phyloP scores from a whole-genome alignment of 2,888 invertebrate species.

The Apotomis turbidana region DNA sequence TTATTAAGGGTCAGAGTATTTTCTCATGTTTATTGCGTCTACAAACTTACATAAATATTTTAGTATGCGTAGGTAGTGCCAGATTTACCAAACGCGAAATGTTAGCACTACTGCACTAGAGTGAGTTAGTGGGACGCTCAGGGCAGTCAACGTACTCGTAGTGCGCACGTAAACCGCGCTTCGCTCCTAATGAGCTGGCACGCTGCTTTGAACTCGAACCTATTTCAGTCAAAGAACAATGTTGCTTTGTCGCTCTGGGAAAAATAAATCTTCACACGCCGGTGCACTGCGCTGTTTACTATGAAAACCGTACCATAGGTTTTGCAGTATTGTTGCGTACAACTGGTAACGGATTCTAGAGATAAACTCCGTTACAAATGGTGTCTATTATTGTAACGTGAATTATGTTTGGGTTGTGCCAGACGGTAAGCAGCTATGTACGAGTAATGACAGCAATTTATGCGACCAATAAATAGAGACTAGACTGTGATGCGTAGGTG shows the following conservation, averaged over 20 bases:
- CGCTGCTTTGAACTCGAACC: constrained; percentile 69
- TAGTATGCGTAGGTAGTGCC: constrained; percentile 3
- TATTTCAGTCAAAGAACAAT: constrained; percentile 72
- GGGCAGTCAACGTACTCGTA: constrained; percentile 56
- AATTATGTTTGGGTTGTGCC: constrained; percentile 49
- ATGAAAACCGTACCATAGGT: constrained; percentile 62
- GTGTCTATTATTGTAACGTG: constrained; percentile 31
- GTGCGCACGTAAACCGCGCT: constrained; percentile 55
- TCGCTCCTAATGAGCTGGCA: constrained; percentile 67
- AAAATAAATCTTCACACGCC: constrained; percentile 70
- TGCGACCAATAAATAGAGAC: constrained; percentile 68
- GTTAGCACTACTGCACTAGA: neutral
- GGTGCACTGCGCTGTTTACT: constrained; percentile 63
- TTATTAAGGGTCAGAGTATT: constrained; percentile 4
- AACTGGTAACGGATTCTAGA: constrained; percentile 31
- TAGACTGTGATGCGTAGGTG: constrained; percentile 69
- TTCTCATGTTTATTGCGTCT: neutral
- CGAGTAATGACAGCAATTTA: constrained; percentile 65
- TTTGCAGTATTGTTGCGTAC: constrained; percentile 47
- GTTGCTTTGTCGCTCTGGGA: constrained; percentile 75
- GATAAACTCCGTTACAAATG: constrained; percentile 26
- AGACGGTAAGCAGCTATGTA: constrained; percentile 56
- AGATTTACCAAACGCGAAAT: neutral
- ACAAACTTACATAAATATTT: neutral
- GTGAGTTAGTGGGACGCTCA: constrained; percentile 11